Evolutionary conservation across 2,113 vertebrate genomes (phyloP).

Genomic region (Rattus rattus): DNA sequence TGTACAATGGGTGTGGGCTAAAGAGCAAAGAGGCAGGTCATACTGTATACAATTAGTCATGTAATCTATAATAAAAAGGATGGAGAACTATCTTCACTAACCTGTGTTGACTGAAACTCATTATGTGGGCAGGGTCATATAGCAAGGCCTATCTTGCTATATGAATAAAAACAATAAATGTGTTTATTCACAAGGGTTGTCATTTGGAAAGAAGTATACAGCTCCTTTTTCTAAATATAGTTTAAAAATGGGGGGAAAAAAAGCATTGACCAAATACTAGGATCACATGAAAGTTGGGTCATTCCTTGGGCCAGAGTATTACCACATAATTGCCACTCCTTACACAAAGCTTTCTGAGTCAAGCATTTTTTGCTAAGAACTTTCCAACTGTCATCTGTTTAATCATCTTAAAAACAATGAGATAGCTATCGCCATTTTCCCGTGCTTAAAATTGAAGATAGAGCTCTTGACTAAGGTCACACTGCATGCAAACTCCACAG

Average conservation of each 20-base stretch:
- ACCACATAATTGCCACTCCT: not conserved
- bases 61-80: not conserved
- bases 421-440: not conserved
- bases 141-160: not conserved
- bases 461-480: not conserved
- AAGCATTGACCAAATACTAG: not conserved
- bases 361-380: slow-evolving; percentile 8
- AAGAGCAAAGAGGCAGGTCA: not conserved
- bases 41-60: not conserved
- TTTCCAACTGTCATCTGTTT: slow-evolving; percentile 2
- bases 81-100: not conserved
- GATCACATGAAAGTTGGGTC: not conserved
- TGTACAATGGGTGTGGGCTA: not conserved
- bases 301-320: not conserved
- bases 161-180: not conserved
- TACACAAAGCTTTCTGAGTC: not conserved
- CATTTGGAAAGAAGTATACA: slow-evolving; percentile 31
- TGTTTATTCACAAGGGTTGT: not conserved
- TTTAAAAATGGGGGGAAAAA: not conserved
- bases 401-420: not conserved
- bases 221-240: not conserved
- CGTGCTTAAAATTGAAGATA: not conserved
- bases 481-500: not conserved
- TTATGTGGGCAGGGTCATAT: not conserved
- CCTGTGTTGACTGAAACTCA: not conserved